A percentile compares a stretch with the other conserved stretches of the same genome.
Conservation (phyloP, 2,113 vertebrate genomes). For the Trinectes maculatus region DNA sequence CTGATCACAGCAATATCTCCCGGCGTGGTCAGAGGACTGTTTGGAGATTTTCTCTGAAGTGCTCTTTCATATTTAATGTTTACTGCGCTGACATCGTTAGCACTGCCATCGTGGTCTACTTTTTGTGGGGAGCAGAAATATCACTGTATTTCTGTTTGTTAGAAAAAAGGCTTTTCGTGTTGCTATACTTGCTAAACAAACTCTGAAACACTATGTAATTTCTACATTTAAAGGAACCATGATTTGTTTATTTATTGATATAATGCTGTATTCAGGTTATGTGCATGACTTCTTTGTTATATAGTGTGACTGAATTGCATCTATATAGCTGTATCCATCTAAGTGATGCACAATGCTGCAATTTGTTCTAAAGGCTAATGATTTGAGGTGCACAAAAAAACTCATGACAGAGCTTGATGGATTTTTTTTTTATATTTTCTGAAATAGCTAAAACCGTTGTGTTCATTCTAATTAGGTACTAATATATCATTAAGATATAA, state of each 20-base stretch:
- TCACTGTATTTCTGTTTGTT: too few species aligned
- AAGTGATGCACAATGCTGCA: too few species aligned
- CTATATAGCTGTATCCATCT: too few species aligned
- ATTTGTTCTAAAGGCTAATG: not conserved
- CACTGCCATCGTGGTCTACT: too few species aligned
- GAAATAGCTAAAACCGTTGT: not conserved
- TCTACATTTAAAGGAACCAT: not conserved
- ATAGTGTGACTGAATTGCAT: too few species aligned
- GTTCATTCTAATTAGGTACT: slow-evolving; percentile 14
- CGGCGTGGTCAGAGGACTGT: not conserved
- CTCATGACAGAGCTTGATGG: not conserved
- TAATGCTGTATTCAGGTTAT: too few species aligned
- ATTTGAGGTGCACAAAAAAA: not conserved
- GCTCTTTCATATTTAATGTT: not conserved
- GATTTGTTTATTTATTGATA: not conserved
- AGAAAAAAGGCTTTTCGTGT: not conserved
- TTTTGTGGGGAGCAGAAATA: too few species aligned
- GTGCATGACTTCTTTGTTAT: too few species aligned
- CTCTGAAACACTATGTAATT: not conserved
- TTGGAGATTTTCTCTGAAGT: not conserved
- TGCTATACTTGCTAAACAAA: not conserved
- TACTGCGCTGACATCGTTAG: not conserved
- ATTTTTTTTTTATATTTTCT: not conserved
- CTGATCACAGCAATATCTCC: not conserved
- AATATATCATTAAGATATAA: slow-evolving; percentile 38